Evolutionary conservation across 2,888 invertebrate species (phyloP).

Genomic region (Lathronympha strigana): DNA sequence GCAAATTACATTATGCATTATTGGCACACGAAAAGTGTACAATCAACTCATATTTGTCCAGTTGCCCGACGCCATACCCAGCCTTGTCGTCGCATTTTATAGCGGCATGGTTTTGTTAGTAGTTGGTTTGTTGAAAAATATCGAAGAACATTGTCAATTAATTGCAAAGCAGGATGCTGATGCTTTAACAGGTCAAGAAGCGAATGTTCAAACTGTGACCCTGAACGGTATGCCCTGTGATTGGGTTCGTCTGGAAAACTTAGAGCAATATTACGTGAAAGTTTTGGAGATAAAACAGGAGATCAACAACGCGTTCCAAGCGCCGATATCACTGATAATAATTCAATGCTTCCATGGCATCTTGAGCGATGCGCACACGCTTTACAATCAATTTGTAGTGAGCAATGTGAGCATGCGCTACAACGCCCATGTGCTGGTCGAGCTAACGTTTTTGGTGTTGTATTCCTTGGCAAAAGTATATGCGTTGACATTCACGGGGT

Average conservation of each 20-base stretch:
- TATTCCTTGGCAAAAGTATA: slow-evolving; percentile 70
- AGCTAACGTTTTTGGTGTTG: slow-evolving; percentile 57
- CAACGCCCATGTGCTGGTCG: neutral
- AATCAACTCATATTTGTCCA: neutral
- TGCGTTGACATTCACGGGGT: slow-evolving; percentile 60
- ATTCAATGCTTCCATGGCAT: slow-evolving; percentile 6
- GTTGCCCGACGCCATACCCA: slow-evolving; percentile 6
- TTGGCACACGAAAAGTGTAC: neutral
- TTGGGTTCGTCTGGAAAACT: neutral
- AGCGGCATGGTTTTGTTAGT: neutral
- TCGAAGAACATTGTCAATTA: slow-evolving; percentile 3
- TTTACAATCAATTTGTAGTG: neutral
- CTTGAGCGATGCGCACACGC: neutral
- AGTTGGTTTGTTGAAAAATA: slow-evolving; percentile 7
- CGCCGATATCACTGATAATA: neutral
- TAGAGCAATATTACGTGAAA: slow-evolving; percentile 5
- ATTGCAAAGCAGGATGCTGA: neutral
- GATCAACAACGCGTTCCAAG: slow-evolving; percentile 1
- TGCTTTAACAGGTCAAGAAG: no score
- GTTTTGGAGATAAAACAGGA: slow-evolving; percentile 4
- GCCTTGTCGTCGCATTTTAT: neutral
- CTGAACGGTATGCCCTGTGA: neutral
- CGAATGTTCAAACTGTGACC: neutral
- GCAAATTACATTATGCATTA: neutral
- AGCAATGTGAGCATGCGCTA: neutral